phyloP scores from a whole-genome alignment of 2,797 vertebrate genomes.

The Philypnodon macrostomus region DNA sequence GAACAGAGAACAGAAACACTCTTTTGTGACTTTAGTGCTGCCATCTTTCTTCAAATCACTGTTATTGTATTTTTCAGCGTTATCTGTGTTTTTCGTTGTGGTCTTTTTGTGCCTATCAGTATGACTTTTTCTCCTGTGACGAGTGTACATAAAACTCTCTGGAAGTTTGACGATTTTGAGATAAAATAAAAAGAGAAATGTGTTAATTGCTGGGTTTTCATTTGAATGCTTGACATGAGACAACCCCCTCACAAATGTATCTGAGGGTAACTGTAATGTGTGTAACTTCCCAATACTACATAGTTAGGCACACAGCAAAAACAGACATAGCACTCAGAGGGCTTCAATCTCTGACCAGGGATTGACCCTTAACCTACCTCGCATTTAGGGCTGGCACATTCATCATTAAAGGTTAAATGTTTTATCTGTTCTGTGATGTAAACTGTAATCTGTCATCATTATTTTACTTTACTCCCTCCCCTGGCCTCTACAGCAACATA shows the following conservation, averaged over 20 bases:
- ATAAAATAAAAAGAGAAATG: constrained; percentile 52
- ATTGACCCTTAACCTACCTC: too few species aligned
- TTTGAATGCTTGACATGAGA: constrained; percentile 8
- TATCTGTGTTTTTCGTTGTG: constrained; percentile 45
- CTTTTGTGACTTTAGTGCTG: constrained; percentile 1
- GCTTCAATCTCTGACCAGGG: too few species aligned
- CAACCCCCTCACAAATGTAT: not conserved
- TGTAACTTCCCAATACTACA: too few species aligned
- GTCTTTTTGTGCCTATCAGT: constrained; percentile 46
- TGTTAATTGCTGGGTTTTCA: constrained; percentile 10
- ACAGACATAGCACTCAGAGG: too few species aligned
- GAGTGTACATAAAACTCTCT: constrained; percentile 41
- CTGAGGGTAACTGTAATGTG: not conserved
- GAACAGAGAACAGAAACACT: not conserved
- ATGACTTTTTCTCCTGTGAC: constrained; percentile 26
- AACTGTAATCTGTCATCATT: too few species aligned
- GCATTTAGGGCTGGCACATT: too few species aligned
- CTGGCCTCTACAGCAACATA: too few species aligned
- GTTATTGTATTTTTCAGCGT: constrained; percentile 39
- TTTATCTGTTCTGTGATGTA: too few species aligned
- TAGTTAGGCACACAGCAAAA: too few species aligned
- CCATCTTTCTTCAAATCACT: constrained; percentile 13
- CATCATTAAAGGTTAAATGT: too few species aligned
- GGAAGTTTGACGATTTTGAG: constrained; percentile 48
- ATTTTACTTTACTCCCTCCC: too few species aligned